Conservation (phyloP, 2,888 invertebrate species). For the Cosmia pyralina region DNA sequence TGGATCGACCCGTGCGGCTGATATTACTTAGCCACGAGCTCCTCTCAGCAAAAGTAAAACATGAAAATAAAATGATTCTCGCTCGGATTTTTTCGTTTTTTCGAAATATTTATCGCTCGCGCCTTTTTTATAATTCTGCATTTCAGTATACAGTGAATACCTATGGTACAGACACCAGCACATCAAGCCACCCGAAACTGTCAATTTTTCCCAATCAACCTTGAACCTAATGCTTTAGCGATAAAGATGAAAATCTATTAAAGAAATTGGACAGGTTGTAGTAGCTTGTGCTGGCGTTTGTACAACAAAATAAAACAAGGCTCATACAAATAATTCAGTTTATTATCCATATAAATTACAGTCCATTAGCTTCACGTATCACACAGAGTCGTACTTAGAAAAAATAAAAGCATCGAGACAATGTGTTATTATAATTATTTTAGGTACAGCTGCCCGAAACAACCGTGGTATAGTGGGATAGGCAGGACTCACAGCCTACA, state of each 20-base stretch:
- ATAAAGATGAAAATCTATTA: too few relatives aligned
- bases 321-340: constrained; percentile 76
- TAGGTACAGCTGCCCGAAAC: constrained; percentile 55
- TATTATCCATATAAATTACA: constrained; percentile 83
- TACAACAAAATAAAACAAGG: constrained; percentile 38
- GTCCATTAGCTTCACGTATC: constrained; percentile 76
- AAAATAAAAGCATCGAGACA: constrained; percentile 55
- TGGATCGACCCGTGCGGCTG: too few relatives aligned
- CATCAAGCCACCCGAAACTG: too few relatives aligned
- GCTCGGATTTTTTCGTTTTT: too few relatives aligned
- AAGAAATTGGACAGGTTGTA: too few relatives aligned
- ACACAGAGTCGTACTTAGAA: constrained; percentile 69
- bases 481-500: constrained; percentile 42
- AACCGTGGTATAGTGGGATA: constrained; percentile 29
- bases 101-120: neutral
- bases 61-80: too few relatives aligned
- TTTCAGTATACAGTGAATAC: neutral
- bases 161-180: too few relatives aligned
- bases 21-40: too few relatives aligned
- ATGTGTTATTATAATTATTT: constrained; percentile 44
- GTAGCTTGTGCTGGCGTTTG: too few relatives aligned
- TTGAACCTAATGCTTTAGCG: too few relatives aligned
- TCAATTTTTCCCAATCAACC: too few relatives aligned
- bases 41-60: too few relatives aligned
- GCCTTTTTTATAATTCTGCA: neutral